phyloP scores from a whole-genome alignment of 1,140 invertebrate genomes.

The Alviniconcha marisindica region DNA sequence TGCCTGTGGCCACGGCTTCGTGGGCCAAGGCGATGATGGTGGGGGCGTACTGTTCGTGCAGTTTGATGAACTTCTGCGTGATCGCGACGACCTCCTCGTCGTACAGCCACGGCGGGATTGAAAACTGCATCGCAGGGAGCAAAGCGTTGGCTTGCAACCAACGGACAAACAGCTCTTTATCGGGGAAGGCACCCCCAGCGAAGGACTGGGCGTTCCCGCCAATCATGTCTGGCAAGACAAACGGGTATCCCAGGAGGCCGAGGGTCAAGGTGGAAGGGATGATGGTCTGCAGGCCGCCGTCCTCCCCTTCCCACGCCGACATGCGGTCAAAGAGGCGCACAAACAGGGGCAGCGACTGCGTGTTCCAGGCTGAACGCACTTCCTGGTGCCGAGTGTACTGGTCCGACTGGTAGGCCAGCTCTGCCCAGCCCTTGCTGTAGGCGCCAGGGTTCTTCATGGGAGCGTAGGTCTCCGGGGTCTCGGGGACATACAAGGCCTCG shows the following conservation, averaged over 20 bases:
- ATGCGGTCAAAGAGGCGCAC: slow-evolving; percentile 93
- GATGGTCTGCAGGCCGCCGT: slow-evolving; percentile 89
- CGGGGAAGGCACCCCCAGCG: slow-evolving; percentile 76
- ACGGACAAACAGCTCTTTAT: slow-evolving; percentile 89
- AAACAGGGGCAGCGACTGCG: slow-evolving; percentile 88
- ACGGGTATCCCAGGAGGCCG: slow-evolving; percentile 89
- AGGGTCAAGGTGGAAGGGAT: slow-evolving; percentile 89
- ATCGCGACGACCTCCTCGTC: slow-evolving; percentile 83
- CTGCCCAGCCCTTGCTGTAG: slow-evolving; percentile 62
- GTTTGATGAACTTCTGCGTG: slow-evolving; percentile 80
- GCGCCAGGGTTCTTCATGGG: slow-evolving; percentile 62
- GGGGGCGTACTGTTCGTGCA: slow-evolving; percentile 82
- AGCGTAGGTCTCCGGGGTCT: slow-evolving; percentile 41
- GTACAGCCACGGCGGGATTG: slow-evolving; percentile 91
- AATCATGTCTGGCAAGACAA: slow-evolving; percentile 94
- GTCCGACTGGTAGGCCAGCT: slow-evolving; percentile 76
- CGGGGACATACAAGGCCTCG: slow-evolving; percentile 89
- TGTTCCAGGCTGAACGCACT: slow-evolving; percentile 84
- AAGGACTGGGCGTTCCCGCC: slow-evolving; percentile 86
- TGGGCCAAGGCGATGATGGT: slow-evolving; percentile 55
- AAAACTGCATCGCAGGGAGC: slow-evolving; percentile 92
- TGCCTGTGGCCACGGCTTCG: slow-evolving; percentile 52
- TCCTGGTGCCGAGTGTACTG: slow-evolving; percentile 80
- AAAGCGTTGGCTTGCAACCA: slow-evolving; percentile 93
- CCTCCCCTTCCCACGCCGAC: slow-evolving; percentile 85